Percentiles rank a stretch among this genome's conserved stretches.
These are phyloP conservation scores for Sycobia sp. DNA, from an alignment of 1,140 invertebrate genomes.

Conservation along the genomic window DNA sequence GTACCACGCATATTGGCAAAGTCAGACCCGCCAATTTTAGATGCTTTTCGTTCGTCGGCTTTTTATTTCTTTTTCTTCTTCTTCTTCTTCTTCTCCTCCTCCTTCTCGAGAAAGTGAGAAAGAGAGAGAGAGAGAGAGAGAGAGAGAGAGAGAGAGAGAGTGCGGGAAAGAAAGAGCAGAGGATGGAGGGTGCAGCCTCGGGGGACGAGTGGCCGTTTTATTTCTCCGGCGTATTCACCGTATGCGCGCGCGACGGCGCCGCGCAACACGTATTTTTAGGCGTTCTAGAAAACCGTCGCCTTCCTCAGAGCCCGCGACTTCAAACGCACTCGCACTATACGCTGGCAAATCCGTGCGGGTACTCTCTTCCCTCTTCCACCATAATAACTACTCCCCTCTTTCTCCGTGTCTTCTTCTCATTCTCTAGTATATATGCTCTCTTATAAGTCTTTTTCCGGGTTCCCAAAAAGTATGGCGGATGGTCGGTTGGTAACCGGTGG, in stretches of 20 bases:
- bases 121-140: neutral
- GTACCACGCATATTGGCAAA: constrained; percentile 32
- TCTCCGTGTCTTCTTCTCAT: too few relatives aligned
- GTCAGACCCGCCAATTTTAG: constrained; percentile 31
- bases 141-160: constrained; percentile 3
- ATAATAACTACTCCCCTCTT: too few relatives aligned
- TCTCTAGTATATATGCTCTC: too few relatives aligned
- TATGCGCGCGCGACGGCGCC: constrained; percentile 3
- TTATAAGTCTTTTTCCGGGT: constrained; percentile 29
- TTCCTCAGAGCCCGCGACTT: constrained; percentile 28
- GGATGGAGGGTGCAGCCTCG: neutral
- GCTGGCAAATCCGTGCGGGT: too few relatives aligned
- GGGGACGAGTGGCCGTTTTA: neutral
- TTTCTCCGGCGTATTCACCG: too few relatives aligned
- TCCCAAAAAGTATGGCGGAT: constrained; percentile 28
- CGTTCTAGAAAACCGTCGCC: constrained; percentile 34
- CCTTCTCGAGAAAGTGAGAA: too few relatives aligned
- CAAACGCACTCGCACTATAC: too few relatives aligned
- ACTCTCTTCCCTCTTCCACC: too few relatives aligned
- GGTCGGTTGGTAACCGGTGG: too few relatives aligned
- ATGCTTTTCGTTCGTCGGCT: constrained; percentile 28
- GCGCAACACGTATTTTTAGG: constrained; percentile 32
- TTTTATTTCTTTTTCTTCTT: too few relatives aligned
- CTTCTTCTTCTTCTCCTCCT: too few relatives aligned
- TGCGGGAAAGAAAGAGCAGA: neutral